Conservation (phyloP, 2,888 invertebrate species). For the Acleris literana region DNA sequence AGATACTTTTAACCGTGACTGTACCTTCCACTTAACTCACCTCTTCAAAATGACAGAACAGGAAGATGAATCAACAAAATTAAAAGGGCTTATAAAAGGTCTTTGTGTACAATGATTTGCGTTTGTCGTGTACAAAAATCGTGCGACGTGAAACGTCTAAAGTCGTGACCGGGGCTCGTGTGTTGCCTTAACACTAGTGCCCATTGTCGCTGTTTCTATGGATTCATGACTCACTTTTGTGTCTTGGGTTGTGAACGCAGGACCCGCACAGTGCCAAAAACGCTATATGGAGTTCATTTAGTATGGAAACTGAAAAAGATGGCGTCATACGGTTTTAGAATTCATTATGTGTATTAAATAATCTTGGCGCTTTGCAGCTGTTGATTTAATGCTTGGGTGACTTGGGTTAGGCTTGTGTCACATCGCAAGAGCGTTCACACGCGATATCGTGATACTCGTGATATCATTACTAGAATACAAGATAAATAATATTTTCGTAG, state of each 20-base stretch:
- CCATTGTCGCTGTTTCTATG: too few relatives aligned
- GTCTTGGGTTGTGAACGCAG: too few relatives aligned
- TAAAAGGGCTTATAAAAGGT: conserved; percentile 27
- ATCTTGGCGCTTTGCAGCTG: conserved; percentile 29
- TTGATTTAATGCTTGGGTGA: conserved; percentile 26
- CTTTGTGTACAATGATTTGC: conserved; percentile 16
- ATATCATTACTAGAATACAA: too few relatives aligned
- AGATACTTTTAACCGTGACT: too few relatives aligned
- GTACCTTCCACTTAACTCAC: too few relatives aligned
- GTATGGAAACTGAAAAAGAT: too few relatives aligned
- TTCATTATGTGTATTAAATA: conserved; percentile 33
- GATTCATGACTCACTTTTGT: too few relatives aligned
- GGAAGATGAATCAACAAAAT: conserved; percentile 23
- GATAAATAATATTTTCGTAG: too few relatives aligned
- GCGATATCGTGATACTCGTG: too few relatives aligned
- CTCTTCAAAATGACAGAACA: too few relatives aligned
- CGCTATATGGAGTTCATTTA: too few relatives aligned
- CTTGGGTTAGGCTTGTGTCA: conserved; percentile 7
- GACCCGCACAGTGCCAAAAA: too few relatives aligned
- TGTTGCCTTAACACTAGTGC: conserved; percentile 12
- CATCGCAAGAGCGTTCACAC: background rate
- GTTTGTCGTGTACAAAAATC: conserved; percentile 44
- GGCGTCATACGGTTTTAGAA: conserved; percentile 29
- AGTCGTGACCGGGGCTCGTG: conserved; percentile 45
- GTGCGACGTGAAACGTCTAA: conserved; percentile 27